A percentile compares a stretch with the other conserved stretches of the same genome.
phyloP scores from a whole-genome alignment of 2,113 vertebrate genomes.

The Nycticebus coucang region DNA sequence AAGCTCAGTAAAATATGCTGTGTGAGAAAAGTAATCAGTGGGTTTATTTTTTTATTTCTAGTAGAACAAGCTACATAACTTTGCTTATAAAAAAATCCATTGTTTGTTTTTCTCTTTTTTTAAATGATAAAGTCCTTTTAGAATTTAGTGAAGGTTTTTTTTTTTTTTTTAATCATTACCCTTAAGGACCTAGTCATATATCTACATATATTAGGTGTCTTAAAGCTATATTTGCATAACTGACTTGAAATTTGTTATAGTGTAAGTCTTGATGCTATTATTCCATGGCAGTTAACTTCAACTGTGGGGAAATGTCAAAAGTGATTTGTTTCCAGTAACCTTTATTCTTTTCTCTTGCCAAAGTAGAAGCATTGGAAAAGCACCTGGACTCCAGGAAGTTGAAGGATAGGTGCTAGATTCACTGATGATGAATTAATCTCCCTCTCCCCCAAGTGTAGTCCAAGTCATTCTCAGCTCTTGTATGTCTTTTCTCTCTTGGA shows the following conservation, averaged over 20 bases:
- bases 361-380: neutral
- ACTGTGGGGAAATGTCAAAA: slow-evolving; percentile 34
- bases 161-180: slow-evolving; percentile 34
- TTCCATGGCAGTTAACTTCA: slow-evolving; percentile 51
- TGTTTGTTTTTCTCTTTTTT: slow-evolving; percentile 65
- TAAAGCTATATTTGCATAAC: slow-evolving; percentile 74
- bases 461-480: neutral
- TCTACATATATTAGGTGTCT: slow-evolving; percentile 71
- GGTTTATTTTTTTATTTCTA: slow-evolving; percentile 69
- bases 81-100: slow-evolving; percentile 42
- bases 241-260: slow-evolving; percentile 72
- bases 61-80: slow-evolving; percentile 57
- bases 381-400: neutral
- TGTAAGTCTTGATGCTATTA: slow-evolving; percentile 59
- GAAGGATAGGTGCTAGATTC: neutral
- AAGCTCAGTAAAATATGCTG: slow-evolving; percentile 68
- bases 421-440: neutral
- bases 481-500: neutral
- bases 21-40: slow-evolving; percentile 67
- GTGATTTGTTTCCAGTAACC: neutral
- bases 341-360: neutral
- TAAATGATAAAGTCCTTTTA: slow-evolving; percentile 48
- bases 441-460: neutral
- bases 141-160: slow-evolving; percentile 24
- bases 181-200: slow-evolving; percentile 67